Evolutionary conservation across 2,797 vertebrate species (phyloP).

Genomic region (Chelon labrosus): DNA sequence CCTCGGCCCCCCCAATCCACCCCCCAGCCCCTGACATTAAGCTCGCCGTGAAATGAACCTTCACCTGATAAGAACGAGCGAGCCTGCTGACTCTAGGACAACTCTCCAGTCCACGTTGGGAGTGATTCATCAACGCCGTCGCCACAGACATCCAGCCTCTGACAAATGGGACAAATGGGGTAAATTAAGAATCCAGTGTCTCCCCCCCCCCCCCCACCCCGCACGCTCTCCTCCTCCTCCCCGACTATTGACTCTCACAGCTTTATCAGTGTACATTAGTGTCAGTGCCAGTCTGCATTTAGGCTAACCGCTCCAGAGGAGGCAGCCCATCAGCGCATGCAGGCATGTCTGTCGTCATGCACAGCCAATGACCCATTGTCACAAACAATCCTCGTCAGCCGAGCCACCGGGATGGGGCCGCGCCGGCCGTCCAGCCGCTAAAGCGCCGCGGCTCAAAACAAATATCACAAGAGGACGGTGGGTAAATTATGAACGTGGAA

Average conservation of each 20-base stretch:
- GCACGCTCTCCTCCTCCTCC: constrained; percentile 18
- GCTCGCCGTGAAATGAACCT: constrained; percentile 30
- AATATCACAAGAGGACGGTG: not conserved
- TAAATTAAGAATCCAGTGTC: constrained; percentile 72
- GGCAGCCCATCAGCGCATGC: constrained; percentile 67
- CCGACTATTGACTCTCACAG: constrained; percentile 74
- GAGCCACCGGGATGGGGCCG: constrained; percentile 24
- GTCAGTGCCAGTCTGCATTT: constrained; percentile 80
- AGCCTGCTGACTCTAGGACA: constrained; percentile 15
- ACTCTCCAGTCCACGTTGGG: constrained; percentile 22
- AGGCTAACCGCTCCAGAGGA: constrained; percentile 67
- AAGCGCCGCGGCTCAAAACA: constrained; percentile 10
- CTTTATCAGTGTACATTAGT: constrained; percentile 81
- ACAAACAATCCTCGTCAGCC: constrained; percentile 68
- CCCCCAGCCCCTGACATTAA: not conserved
- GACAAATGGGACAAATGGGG: constrained; percentile 77
- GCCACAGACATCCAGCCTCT: constrained; percentile 52
- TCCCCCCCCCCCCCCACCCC: constrained; percentile 51
- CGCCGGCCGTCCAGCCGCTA: not conserved
- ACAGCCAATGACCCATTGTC: constrained; percentile 68
- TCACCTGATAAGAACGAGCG: constrained; percentile 42
- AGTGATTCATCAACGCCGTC: constrained; percentile 56
- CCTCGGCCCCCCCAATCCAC: too few species aligned
- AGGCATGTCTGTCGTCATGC: constrained; percentile 61
- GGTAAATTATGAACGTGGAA: not conserved